Conservation (phyloP, 2,113 vertebrate species). For the Lucifuga dentata region DNA sequence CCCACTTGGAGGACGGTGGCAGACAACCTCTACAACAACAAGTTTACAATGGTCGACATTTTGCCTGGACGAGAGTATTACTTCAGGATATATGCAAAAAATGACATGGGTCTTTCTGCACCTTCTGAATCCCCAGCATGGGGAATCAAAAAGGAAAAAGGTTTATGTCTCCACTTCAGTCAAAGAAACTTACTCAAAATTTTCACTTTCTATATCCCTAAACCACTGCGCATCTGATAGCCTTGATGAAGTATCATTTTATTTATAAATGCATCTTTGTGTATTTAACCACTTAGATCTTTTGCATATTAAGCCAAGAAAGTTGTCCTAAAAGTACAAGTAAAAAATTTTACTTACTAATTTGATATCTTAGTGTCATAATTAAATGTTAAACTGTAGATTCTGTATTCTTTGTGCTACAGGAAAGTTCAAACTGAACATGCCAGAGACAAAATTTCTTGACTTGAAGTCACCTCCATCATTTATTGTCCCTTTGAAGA, state of each 20-base stretch:
- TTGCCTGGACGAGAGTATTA: constrained; percentile 88
- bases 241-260: background rate
- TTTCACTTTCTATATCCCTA: background rate
- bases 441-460: constrained; percentile 64
- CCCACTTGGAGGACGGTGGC: constrained; percentile 83
- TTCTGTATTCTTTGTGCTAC: constrained; percentile 35
- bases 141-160: constrained; percentile 77
- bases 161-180: constrained; percentile 62
- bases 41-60: constrained; percentile 85
- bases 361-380: no score
- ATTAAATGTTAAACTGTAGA: background rate
- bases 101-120: constrained; percentile 85
- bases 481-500: constrained; percentile 84
- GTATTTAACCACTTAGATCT: background rate
- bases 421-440: constrained; percentile 77
- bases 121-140: constrained; percentile 86
- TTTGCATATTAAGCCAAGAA: no score
- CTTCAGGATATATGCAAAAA: constrained; percentile 92
- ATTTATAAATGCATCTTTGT: background rate
- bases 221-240: background rate
- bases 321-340: no score
- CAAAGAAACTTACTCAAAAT: background rate
- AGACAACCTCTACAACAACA: constrained; percentile 88
- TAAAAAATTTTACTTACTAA: no score
- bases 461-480: constrained; percentile 82